phyloP scores from a whole-genome alignment of 2,888 invertebrate species.

The Lochmaea capreae region DNA sequence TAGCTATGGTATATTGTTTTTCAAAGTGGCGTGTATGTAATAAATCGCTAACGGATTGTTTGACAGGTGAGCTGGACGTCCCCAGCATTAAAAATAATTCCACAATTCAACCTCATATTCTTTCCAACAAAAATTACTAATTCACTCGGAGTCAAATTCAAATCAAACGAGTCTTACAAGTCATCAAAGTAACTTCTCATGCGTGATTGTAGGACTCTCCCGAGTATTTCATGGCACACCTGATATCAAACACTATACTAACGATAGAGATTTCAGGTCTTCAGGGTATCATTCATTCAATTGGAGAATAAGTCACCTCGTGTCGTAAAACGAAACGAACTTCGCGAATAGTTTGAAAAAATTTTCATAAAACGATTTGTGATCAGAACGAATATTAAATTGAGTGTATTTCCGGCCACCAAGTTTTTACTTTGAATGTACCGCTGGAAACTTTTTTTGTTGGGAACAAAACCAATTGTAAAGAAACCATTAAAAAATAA shows the following conservation, averaged over 20 bases:
- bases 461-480: no score
- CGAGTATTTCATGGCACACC: constrained; percentile 35
- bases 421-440: no score
- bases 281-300: constrained; percentile 36
- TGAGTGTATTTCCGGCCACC: no score
- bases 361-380: not conserved
- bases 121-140: constrained; percentile 16
- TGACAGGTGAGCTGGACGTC: no score
- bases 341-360: not conserved
- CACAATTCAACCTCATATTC: not conserved
- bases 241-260: constrained; percentile 36
- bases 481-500: no score
- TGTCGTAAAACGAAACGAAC: not conserved
- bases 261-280: constrained; percentile 34
- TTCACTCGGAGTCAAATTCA: constrained; percentile 23
- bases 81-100: not conserved
- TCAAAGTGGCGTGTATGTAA: no score
- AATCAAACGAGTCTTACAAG: constrained; percentile 14
- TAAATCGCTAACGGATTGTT: no score
- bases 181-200: constrained; percentile 35
- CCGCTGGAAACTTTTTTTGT: no score
- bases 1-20: not conserved
- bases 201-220: constrained; percentile 33
- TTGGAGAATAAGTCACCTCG: constrained; percentile 28
- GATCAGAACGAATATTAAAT: not conserved